A percentile compares a stretch with the other conserved stretches of the same genome.
phyloP scores from a whole-genome alignment of 1,140 invertebrate species.

The Zophobas morio region DNA sequence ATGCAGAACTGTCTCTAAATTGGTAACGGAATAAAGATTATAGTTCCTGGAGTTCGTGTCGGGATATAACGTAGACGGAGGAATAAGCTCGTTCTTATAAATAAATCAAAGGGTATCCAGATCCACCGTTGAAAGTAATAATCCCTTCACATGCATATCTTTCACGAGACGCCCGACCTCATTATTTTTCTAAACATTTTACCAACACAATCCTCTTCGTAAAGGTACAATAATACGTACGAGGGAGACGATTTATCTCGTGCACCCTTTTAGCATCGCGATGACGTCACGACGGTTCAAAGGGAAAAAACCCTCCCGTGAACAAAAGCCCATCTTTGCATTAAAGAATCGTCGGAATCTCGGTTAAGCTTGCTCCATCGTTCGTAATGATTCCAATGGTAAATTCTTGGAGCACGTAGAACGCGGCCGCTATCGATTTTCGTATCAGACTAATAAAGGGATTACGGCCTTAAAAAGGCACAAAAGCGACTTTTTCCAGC shows the following conservation, averaged over 20 bases:
- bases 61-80: too few species aligned
- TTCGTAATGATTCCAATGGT: slow-evolving; percentile 5
- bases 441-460: slow-evolving; percentile 17
- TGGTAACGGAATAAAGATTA: too few species aligned
- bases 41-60: too few species aligned
- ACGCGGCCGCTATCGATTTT: slow-evolving; percentile 11
- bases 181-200: too few species aligned
- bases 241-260: not conserved
- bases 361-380: slow-evolving; percentile 7
- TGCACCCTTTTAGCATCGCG: not conserved
- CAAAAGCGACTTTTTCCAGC: slow-evolving; percentile 28
- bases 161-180: too few species aligned
- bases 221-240: not conserved
- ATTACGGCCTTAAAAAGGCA: slow-evolving; percentile 15
- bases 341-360: slow-evolving; percentile 10
- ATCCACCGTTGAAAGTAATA: too few species aligned
- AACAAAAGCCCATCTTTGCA: not conserved
- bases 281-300: slow-evolving; percentile 1
- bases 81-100: too few species aligned
- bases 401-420: not conserved
- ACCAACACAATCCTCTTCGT: not conserved
- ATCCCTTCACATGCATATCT: too few species aligned
- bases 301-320: not conserved
- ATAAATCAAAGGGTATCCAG: too few species aligned
- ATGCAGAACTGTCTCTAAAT: too few species aligned